Evolutionary conservation across 2,888 invertebrate species (phyloP).

Genomic region (Tineola bisselliella): DNA sequence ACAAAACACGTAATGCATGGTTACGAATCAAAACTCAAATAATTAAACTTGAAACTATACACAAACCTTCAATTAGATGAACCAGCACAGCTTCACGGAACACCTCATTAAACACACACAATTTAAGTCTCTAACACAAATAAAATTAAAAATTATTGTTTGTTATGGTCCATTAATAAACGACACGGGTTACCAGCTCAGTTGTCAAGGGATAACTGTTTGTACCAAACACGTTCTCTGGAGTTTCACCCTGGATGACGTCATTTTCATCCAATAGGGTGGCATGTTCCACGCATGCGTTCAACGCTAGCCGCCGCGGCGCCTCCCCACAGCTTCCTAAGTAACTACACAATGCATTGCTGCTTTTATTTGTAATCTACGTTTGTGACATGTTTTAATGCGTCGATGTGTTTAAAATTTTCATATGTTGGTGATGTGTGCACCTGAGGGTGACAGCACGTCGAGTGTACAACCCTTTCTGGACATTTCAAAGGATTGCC

Average conservation of each 20-base stretch:
- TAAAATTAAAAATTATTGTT: conserved; percentile 26
- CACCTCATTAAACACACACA: not conserved
- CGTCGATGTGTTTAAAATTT: conserved; percentile 30
- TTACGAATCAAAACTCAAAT: not conserved
- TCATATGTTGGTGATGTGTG: conserved; percentile 40
- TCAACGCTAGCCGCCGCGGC: conserved; percentile 52
- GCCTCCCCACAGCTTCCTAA: conserved; percentile 26
- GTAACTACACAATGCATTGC: conserved; percentile 33
- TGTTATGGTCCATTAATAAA: conserved; percentile 40
- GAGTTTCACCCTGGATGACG: conserved; percentile 63
- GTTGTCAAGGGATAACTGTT: conserved; percentile 60
- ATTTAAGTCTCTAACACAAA: not conserved
- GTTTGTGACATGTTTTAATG: conserved; percentile 15
- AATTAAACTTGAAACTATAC: not conserved
- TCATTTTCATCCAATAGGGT: conserved; percentile 63
- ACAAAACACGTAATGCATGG: conserved; percentile 1
- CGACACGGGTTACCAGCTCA: conserved; percentile 41
- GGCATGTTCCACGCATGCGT: conserved; percentile 52
- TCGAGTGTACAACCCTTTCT: conserved; percentile 54
- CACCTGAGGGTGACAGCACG: conserved; percentile 62
- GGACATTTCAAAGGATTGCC: conserved; percentile 59
- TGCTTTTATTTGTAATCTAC: conserved; percentile 20
- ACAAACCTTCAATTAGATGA: not conserved
- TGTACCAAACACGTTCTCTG: conserved; percentile 51
- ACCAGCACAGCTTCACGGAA: not conserved